Evolutionary conservation across 2,888 invertebrate species (phyloP).

Genomic region (Atethmia centrago): DNA sequence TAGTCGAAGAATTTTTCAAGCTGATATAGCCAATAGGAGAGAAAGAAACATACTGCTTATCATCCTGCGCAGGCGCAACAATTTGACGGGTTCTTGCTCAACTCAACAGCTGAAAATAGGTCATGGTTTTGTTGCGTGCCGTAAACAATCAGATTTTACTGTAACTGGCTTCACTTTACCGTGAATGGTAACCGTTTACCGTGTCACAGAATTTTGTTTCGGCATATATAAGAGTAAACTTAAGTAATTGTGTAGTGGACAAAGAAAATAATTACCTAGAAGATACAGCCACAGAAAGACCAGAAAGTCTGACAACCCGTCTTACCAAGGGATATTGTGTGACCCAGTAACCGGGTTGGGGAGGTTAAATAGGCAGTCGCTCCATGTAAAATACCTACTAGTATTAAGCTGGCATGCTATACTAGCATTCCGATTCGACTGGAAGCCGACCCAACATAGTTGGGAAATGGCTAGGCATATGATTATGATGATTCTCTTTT

Average conservation of each 20-base stretch:
- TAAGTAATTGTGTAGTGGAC: background rate
- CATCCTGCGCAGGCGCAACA: constrained; percentile 27
- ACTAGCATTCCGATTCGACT: too few species aligned
- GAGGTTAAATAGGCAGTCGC: background rate
- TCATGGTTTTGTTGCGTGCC: constrained; percentile 47
- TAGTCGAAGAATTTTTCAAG: constrained; percentile 20
- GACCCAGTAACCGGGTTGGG: background rate
- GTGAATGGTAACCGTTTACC: constrained; percentile 2
- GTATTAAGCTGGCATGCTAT: background rate
- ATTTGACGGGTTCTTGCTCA: constrained; percentile 42
- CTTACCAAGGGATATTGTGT: background rate
- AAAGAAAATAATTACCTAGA: background rate
- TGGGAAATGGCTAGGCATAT: too few species aligned
- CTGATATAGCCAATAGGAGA: constrained; percentile 23
- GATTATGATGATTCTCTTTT: too few species aligned
- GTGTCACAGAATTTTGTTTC: constrained; percentile 7
- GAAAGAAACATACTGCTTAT: constrained; percentile 24
- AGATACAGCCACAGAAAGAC: background rate
- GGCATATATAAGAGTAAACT: background rate
- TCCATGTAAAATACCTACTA: background rate
- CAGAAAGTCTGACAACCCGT: background rate
- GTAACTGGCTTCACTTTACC: constrained; percentile 20
- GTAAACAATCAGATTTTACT: constrained; percentile 32
- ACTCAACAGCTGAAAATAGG: constrained; percentile 51
- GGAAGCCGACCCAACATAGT: background rate